These are phyloP conservation scores for Sphecodes monilicornis DNA, from an alignment of 2,888 invertebrate genomes.

Conservation along the genomic window DNA sequence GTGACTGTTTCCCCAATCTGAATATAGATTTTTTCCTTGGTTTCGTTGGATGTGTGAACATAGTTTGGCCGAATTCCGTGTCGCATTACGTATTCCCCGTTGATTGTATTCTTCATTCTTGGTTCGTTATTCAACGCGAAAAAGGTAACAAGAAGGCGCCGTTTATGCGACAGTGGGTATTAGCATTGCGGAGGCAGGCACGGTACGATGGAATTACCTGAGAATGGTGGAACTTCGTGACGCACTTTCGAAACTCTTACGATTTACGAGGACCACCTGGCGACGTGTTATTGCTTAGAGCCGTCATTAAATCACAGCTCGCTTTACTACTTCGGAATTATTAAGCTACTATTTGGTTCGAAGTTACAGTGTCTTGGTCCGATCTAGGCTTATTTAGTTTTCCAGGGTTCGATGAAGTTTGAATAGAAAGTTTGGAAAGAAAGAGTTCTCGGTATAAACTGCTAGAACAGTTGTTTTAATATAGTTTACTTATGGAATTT, in stretches of 20 bases:
- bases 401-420: background rate
- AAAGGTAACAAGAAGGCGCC: background rate
- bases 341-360: constrained; percentile 35
- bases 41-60: background rate
- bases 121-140: constrained; percentile 24
- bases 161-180: constrained; percentile 22
- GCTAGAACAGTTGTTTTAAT: background rate
- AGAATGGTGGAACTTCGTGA: constrained; percentile 47
- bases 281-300: constrained; percentile 58
- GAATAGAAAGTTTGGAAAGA: background rate
- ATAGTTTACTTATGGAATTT: background rate
- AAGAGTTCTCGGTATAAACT: background rate
- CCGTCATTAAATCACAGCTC: constrained; percentile 48
- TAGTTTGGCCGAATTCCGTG: background rate
- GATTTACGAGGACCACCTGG: constrained; percentile 57
- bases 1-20: background rate
- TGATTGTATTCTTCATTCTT: background rate
- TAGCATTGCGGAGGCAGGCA: background rate
- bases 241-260: constrained; percentile 57
- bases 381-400: background rate
- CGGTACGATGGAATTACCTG: constrained; percentile 19
- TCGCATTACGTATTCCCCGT: background rate
- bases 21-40: constrained; percentile 20
- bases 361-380: background rate
- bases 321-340: constrained; percentile 45